These are phyloP conservation scores for Esox masquinongy DNA, from an alignment of 2,797 vertebrate genomes.

Conservation along the genomic window DNA sequence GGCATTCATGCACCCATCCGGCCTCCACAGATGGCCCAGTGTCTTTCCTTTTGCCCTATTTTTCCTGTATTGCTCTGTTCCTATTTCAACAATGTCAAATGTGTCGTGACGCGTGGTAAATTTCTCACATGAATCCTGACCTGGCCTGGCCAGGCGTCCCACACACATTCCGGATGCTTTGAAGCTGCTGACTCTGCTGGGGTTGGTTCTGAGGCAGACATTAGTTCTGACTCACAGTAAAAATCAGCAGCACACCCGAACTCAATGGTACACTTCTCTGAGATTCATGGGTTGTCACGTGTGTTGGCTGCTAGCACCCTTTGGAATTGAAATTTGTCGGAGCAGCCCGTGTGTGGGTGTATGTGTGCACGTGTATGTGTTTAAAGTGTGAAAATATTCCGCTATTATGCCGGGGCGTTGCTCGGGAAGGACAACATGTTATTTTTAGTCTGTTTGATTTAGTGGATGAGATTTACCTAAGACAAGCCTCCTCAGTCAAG, in stretches of 20 bases:
- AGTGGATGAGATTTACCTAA: slow-evolving; percentile 18
- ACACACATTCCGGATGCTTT: slow-evolving; percentile 7
- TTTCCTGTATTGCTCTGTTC: background rate
- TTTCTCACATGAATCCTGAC: background rate
- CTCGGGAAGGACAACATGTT: slow-evolving; percentile 16
- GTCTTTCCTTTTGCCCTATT: background rate
- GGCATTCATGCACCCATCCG: background rate
- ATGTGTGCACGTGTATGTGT: slow-evolving; percentile 1
- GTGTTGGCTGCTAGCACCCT: background rate
- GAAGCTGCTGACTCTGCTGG: background rate
- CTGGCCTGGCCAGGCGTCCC: background rate
- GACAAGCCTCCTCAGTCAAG: slow-evolving; percentile 3
- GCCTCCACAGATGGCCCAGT: background rate
- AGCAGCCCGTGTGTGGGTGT: background rate
- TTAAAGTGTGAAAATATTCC: background rate
- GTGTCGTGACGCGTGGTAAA: background rate
- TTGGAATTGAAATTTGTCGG: background rate
- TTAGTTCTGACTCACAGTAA: slow-evolving; percentile 13
- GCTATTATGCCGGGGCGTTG: slow-evolving; percentile 7
- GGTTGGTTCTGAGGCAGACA: slow-evolving; percentile 11
- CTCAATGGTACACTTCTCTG: background rate
- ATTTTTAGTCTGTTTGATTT: slow-evolving; percentile 27
- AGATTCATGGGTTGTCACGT: background rate
- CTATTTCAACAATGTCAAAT: background rate
- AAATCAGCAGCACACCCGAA: background rate